A percentile compares a stretch with the other conserved stretches of the same genome.
phyloP scores from a whole-genome alignment of 2,888 invertebrate species.

The Chorisops tibialis region DNA sequence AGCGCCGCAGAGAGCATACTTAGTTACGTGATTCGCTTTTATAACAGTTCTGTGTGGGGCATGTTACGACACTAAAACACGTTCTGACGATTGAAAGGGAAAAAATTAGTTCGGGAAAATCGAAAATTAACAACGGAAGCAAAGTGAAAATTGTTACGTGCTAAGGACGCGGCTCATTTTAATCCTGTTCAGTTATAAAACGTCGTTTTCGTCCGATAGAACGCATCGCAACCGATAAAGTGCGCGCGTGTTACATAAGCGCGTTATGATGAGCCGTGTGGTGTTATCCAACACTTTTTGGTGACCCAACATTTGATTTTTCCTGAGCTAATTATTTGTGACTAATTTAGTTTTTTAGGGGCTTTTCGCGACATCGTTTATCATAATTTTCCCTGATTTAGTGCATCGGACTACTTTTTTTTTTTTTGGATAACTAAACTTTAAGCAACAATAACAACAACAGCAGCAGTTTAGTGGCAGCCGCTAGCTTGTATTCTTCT shows the following conservation, averaged over 20 bases:
- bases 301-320: slow-evolving; percentile 22
- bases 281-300: slow-evolving; percentile 33
- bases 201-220: neutral
- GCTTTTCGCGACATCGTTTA: no score
- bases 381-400: no score
- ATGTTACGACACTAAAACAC: slow-evolving; percentile 26
- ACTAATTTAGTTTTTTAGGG: neutral
- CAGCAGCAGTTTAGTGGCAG: slow-evolving; percentile 1
- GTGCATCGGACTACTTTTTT: no score
- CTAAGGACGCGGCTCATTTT: neutral
- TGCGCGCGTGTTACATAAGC: slow-evolving; percentile 40
- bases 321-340: slow-evolving; percentile 15
- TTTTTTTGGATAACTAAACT: neutral
- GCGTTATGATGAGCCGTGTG: slow-evolving; percentile 37
- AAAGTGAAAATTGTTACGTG: no score
- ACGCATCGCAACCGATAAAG: slow-evolving; percentile 1
- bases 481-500: neutral
- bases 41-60: slow-evolving; percentile 25
- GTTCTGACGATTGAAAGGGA: slow-evolving; percentile 12
- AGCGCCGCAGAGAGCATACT: neutral
- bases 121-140: neutral
- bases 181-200: neutral
- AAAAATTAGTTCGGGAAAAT: neutral
- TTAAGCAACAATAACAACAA: slow-evolving; percentile 39
- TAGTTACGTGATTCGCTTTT: slow-evolving; percentile 24